phyloP scores from a whole-genome alignment of 2,888 invertebrate species.

The Eilema caniola region DNA sequence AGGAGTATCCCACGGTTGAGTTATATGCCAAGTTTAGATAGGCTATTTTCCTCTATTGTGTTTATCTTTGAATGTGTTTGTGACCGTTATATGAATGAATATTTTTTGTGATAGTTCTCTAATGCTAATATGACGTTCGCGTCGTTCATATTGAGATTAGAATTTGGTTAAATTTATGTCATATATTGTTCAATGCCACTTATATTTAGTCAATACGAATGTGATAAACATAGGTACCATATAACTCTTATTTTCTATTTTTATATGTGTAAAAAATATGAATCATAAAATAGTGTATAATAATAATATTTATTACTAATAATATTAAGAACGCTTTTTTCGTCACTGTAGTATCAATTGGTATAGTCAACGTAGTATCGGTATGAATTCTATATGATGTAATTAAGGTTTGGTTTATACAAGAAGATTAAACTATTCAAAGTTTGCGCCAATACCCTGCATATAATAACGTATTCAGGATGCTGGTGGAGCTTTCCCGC shows the following conservation, averaged over 20 bases:
- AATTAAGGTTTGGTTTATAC: no score
- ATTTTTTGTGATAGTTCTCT: slow-evolving; percentile 29
- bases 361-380: not conserved
- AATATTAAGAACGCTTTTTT: not conserved
- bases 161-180: not conserved
- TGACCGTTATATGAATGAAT: slow-evolving; percentile 31
- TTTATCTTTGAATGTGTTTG: slow-evolving; percentile 55
- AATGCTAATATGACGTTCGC: slow-evolving; percentile 32
- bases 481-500: not conserved
- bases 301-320: not conserved
- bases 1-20: slow-evolving; percentile 59
- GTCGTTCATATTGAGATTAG: slow-evolving; percentile 5
- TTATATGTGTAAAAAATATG: no score
- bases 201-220: not conserved
- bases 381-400: not conserved
- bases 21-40: slow-evolving; percentile 72
- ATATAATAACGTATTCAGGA: not conserved
- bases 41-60: slow-evolving; percentile 65
- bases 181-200: not conserved
- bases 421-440: no score
- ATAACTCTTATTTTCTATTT: not conserved
- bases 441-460: not conserved
- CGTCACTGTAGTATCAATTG: not conserved
- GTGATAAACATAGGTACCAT: not conserved
- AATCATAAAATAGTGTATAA: not conserved